Base-by-base conservation (phyloP, 2,888 invertebrate species). In the Archaeoteleia sp. region DNA sequence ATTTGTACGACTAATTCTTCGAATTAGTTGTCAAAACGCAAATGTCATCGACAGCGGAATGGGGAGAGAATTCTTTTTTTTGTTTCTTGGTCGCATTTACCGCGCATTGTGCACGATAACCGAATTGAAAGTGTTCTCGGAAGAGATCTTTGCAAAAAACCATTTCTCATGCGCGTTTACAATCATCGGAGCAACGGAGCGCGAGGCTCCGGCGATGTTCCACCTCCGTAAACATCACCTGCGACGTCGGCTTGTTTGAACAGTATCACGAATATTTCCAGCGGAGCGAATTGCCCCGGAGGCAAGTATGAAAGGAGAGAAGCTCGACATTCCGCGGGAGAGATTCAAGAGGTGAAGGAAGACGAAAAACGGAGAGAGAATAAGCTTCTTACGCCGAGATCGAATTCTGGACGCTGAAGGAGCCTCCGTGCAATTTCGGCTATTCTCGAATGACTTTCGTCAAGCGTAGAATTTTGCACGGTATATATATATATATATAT, bases 251-350 rank as follows among this genome's bases (percentile, higher is more conserved):
- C 65, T 66, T 66, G 63, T 70, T 68, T 68, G 63, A 63, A 68
- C 68, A 63, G 67, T 71, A 68, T 71, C 71, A 46, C 61, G 58
- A 67, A 71, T 68, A 62, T 67, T 66, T 71, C 43, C 51, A 68
- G 37, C 17, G 54, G 40, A 60, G 49, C 61, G 58, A 58, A 66
- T 20, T 54, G 60, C 57, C 61, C 62, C 51, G 39, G 13, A 63
- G 51, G 54, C 65, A 65, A 55, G 68, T 55, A 66, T 51, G 51
- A 40, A 51, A 58, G 51, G n/a, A 53, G 45, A 39, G 23, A 45
- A 17, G 45, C 37, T 9, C 23, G 13, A 25, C 15, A 37, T 57
- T 60, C 57, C 39, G 12, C 30, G 55, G 34, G 6, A 48, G 27
- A 29, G 35, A 43, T 10, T 39, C 35, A 58, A 35, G 9, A 17